Evolutionary conservation across 2,888 invertebrate genomes (phyloP), one percentile per base, ranked within the genome.

Genomic region (Tortrix viridana): DNA sequence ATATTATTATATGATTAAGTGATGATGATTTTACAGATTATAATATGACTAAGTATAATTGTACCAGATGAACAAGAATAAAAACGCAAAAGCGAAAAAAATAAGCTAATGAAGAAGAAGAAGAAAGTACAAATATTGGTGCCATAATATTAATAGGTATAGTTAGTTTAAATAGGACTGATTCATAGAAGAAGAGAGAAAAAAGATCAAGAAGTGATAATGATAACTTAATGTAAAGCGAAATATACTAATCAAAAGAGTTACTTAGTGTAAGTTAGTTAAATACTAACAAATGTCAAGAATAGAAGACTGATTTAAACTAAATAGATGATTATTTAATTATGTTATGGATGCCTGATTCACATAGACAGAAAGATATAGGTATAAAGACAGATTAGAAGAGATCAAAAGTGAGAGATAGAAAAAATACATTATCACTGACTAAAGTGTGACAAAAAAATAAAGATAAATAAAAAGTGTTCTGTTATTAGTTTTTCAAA

Each of bases 121-220:
- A n/a, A n/a, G 38, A 38, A 38, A n/a, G n/a, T 14, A 38, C 14
- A 38, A 12, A 38, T 14, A 38, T 14, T 38, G n/a, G 3, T 38
- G 38, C 38, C n/a, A 38, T n/a, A 38, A n/a, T 38, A n/a, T 38
- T 38, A 38, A 4, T 38, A n/a, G n/a, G n/a, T n/a, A n/a, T n/a
- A n/a, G n/a, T n/a, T 38, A 38, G n/a, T 38, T 38, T n/a, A 38
- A 38, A 38, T n/a, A 38, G 12, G 38, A 38, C 38, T 38, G 38
- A 38, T n/a, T 38, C 38, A n/a, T 38, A 38, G n/a, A 38, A 38
- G n/a, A n/a, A n/a, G n/a, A n/a, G n/a, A n/a, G n/a, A n/a, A 38
- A n/a, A 38, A 38, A 0, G n/a, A 38, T n/a, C n/a, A 38, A 38
- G 38, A n/a, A 38, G 26, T 26, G 7, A 6, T 38, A 38, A 38